These are phyloP conservation scores for Callospermophilus lateralis DNA, from an alignment of 2,113 vertebrate species.

Conservation along the genomic window DNA sequence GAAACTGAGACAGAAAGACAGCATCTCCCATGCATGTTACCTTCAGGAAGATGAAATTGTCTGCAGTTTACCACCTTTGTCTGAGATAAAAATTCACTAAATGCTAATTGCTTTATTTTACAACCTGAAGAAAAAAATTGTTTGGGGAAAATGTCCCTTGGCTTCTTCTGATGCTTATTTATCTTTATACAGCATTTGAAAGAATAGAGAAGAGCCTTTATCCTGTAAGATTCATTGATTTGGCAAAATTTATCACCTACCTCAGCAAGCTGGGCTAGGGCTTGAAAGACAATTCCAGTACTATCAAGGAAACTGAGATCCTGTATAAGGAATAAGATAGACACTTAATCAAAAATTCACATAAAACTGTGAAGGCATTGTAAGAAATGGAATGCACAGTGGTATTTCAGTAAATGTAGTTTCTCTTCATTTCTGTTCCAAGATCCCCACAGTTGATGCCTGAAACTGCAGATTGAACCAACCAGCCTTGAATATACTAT, in stretches of 20 bases:
- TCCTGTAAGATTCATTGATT: not conserved
- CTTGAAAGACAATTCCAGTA: not conserved
- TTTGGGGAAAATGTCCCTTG: not conserved
- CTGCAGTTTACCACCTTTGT: not conserved
- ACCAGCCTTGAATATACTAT: not conserved
- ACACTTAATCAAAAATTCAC: not conserved
- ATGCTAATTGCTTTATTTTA: not conserved
- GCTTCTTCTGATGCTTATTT: not conserved
- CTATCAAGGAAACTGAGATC: not conserved
- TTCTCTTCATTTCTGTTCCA: not conserved
- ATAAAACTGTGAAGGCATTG: not conserved
- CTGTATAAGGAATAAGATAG: not conserved
- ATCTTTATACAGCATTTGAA: not conserved
- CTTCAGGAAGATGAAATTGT: not conserved
- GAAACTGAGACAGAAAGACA: not conserved
- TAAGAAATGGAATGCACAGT: not conserved
- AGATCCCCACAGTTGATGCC: not conserved
- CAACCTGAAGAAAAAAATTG: not conserved
- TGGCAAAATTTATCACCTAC: not conserved
- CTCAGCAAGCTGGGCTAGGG: not conserved
- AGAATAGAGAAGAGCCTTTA: not conserved
- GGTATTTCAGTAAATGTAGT: not conserved
- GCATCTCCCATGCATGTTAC: not conserved
- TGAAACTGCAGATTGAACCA: not conserved
- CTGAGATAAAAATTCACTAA: not conserved